Evolutionary conservation across 2,797 vertebrate species (phyloP).

Genomic region (Sparus aurata): DNA sequence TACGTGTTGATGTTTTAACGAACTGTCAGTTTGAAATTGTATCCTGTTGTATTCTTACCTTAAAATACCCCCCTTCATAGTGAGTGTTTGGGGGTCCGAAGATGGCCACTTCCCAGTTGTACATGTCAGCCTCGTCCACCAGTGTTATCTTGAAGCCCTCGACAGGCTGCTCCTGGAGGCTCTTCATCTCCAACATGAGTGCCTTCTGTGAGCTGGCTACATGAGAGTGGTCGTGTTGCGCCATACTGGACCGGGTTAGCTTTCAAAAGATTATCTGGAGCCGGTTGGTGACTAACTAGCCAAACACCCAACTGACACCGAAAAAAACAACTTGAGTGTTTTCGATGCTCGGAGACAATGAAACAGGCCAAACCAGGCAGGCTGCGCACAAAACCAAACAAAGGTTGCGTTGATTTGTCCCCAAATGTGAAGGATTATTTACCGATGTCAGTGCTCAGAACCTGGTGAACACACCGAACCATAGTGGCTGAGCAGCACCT

Average conservation of each 20-base stretch:
- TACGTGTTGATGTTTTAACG: neutral
- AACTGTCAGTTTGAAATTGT: no score
- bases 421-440: constrained; percentile 39
- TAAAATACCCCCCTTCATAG: constrained; percentile 98
- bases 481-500: constrained; percentile 61
- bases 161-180: constrained; percentile 98
- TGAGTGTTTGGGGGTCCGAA: constrained; percentile 97
- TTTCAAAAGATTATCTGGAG: constrained; percentile 35
- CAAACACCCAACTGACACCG: constrained; percentile 47
- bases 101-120: constrained; percentile 99
- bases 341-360: constrained; percentile 58
- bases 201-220: constrained; percentile 97
- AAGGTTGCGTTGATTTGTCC: constrained; percentile 39
- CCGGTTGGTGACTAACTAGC: constrained; percentile 54
- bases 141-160: constrained; percentile 97
- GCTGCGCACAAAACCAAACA: constrained; percentile 55
- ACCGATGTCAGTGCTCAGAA: constrained; percentile 25
- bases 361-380: constrained; percentile 72
- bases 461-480: constrained; percentile 45
- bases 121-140: constrained; percentile 96
- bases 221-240: constrained; percentile 86
- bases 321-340: constrained; percentile 51
- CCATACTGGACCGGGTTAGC: constrained; percentile 83
- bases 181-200: constrained; percentile 95
- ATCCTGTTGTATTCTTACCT: constrained; percentile 83